These are phyloP conservation scores for Pyrocoelia pectoralis DNA, from an alignment of 2,888 invertebrate genomes.

Conservation along the genomic window DNA sequence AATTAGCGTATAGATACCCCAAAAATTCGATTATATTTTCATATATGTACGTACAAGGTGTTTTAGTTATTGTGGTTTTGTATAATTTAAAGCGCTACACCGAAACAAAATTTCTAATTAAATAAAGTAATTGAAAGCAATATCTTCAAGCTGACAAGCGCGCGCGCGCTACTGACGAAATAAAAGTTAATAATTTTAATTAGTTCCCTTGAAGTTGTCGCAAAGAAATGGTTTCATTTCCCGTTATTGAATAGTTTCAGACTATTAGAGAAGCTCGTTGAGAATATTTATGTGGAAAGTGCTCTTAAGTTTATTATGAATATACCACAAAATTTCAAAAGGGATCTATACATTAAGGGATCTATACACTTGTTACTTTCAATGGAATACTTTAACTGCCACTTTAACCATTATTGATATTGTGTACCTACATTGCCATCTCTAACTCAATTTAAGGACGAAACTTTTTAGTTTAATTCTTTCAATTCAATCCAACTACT, in stretches of 20 bases:
- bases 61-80: background rate
- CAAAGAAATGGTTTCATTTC: slow-evolving; percentile 4
- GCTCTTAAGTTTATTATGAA: background rate
- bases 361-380: background rate
- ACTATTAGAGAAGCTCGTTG: background rate
- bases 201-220: slow-evolving; percentile 5
- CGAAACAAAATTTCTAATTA: slow-evolving; percentile 9
- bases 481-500: too few species aligned
- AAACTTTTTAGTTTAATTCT: too few species aligned
- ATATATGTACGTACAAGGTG: background rate
- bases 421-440: too few species aligned
- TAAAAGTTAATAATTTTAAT: slow-evolving; percentile 8
- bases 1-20: background rate
- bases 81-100: background rate
- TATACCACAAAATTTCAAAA: background rate
- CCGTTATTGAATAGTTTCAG: slow-evolving; percentile 6
- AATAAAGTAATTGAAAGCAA: slow-evolving; percentile 8
- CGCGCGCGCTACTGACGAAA: slow-evolving; percentile 1
- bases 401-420: background rate
- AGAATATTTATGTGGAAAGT: background rate
- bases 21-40: slow-evolving; percentile 3
- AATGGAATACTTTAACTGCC: background rate
- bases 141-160: slow-evolving; percentile 9
- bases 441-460: too few species aligned
- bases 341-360: background rate